A percentile compares a stretch with the other conserved stretches of the same genome.
These are phyloP conservation scores for Diacarnus erythraeanus DNA, from an alignment of 37 sponge, comb jelly and placozoan genomes.

Conservation along the genomic window DNA sequence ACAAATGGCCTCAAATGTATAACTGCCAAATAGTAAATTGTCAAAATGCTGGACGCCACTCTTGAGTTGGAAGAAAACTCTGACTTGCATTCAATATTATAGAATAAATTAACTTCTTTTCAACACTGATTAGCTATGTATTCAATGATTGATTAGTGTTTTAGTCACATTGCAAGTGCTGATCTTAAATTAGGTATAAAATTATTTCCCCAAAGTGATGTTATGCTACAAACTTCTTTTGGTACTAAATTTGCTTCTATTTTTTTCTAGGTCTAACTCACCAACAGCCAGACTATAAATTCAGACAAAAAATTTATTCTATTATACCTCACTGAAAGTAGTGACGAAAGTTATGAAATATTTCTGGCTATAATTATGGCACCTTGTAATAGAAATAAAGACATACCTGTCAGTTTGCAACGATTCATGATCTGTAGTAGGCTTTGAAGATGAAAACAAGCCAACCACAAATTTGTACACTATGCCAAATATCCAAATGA, in stretches of 20 bases:
- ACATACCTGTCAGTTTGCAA: not conserved
- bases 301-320: not conserved
- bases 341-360: too few relatives aligned
- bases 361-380: too few relatives aligned
- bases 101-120: not conserved
- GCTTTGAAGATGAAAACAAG: constrained; percentile 7
- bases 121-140: too few relatives aligned
- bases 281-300: not conserved
- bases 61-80: not conserved
- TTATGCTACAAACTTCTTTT: not conserved
- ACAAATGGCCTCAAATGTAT: constrained; percentile 28
- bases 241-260: not conserved
- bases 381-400: too few relatives aligned
- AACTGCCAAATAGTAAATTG: constrained; percentile 38
- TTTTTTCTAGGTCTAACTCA: not conserved
- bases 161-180: not conserved
- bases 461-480: constrained; percentile 50
- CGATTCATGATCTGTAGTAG: too few relatives aligned
- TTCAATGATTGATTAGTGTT: not conserved
- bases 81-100: not conserved
- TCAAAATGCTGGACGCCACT: constrained; percentile 20
- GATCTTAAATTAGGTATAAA: not conserved
- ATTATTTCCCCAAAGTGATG: not conserved
- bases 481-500: constrained; percentile 22
- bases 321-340: not conserved